Conservation (phyloP, 2,113 vertebrate genomes). For the Silurus glanis region DNA sequence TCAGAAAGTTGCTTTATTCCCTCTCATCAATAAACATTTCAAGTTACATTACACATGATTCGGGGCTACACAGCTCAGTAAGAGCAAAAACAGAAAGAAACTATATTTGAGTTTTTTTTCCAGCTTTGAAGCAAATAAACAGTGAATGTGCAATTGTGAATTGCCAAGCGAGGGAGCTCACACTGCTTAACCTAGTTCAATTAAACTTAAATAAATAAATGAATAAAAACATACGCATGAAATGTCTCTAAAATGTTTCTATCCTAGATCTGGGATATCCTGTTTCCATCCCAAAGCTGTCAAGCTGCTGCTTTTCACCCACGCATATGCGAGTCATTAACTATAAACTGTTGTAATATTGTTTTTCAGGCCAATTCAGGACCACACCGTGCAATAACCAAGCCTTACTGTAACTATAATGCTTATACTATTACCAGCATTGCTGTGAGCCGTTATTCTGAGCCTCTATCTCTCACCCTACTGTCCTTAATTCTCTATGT, state of each 20-base stretch:
- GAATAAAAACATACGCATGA: conserved; percentile 24
- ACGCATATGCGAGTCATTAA: conserved; percentile 33
- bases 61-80: background rate
- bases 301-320: conserved; percentile 26
- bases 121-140: conserved; percentile 23
- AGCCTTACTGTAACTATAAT: conserved; percentile 8
- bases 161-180: conserved; percentile 5
- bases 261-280: conserved; percentile 25
- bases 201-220: conserved; percentile 35
- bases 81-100: conserved; percentile 4
- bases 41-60: conserved; percentile 17
- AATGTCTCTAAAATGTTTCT: conserved; percentile 24
- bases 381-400: conserved; percentile 17
- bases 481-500: background rate
- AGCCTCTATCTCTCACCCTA: background rate
- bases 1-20: background rate
- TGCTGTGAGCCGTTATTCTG: background rate
- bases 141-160: background rate
- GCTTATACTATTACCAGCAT: background rate
- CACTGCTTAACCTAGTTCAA: conserved; percentile 17
- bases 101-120: background rate
- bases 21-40: conserved; percentile 29
- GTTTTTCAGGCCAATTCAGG: conserved; percentile 16
- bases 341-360: conserved; percentile 20
- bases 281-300: conserved; percentile 31